Percentiles rank a stretch among this genome's conserved stretches.
These are phyloP conservation scores for Sinocyclocheilus anophthalmus DNA, from an alignment of 2,113 vertebrate species.

Conservation along the genomic window DNA sequence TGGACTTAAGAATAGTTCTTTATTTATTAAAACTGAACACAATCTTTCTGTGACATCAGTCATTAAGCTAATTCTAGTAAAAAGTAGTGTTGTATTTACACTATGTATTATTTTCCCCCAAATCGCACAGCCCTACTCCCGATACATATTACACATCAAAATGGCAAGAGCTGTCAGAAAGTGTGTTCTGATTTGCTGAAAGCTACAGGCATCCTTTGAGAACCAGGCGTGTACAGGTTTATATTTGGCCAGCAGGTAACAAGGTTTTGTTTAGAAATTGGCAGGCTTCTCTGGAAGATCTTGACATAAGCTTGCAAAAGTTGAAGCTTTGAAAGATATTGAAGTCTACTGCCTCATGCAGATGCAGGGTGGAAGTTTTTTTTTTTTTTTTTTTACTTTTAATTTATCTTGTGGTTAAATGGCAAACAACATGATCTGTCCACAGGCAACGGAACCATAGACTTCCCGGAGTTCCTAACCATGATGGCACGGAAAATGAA, in stretches of 20 bases:
- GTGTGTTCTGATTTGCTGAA: not conserved
- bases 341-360: too few species aligned
- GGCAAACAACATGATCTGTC: too few species aligned
- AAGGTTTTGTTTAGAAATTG: not conserved
- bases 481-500: constrained; percentile 96
- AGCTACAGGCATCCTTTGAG: not conserved
- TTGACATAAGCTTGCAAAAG: not conserved
- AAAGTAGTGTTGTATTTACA: too few species aligned
- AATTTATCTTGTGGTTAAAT: too few species aligned
- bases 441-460: constrained; percentile 88
- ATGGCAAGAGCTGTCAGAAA: not conserved
- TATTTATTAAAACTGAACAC: too few species aligned
- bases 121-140: not conserved
- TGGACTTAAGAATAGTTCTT: too few species aligned
- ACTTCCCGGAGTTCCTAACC: constrained; percentile 91
- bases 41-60: too few species aligned
- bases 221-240: too few species aligned
- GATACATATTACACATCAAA: not conserved
- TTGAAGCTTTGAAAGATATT: not conserved
- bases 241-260: not conserved
- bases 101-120: too few species aligned
- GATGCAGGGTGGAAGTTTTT: too few species aligned
- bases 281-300: not conserved
- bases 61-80: too few species aligned
- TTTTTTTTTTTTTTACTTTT: too few species aligned